phyloP scores from a whole-genome alignment of 2,113 vertebrate species.

The Miniopterus natalensis region DNA sequence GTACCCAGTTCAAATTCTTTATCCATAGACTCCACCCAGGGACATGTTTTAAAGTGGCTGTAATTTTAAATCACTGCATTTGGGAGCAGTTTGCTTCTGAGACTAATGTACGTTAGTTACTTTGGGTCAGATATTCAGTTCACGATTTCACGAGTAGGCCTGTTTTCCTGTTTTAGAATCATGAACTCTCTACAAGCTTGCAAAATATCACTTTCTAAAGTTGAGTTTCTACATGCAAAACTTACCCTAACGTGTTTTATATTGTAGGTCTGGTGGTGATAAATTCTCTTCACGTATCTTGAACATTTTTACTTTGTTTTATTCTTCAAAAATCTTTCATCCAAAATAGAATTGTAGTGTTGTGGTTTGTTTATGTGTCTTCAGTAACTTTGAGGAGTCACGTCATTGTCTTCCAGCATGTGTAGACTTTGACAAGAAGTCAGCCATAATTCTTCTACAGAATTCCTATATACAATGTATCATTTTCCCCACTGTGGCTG shows the following conservation, averaged over 20 bases:
- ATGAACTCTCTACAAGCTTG: neutral
- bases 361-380: neutral
- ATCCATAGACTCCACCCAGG: neutral
- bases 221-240: neutral
- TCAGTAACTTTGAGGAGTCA: neutral
- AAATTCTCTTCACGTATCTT: neutral
- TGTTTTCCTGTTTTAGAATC: neutral
- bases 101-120: neutral
- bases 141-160: neutral
- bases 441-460: neutral
- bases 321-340: constrained; percentile 10
- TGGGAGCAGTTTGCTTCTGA: neutral
- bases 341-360: neutral
- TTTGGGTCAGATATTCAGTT: neutral
- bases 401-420: neutral
- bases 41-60: neutral
- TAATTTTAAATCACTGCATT: neutral
- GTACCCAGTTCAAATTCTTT: neutral
- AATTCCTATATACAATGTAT: neutral
- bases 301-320: neutral
- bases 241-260: neutral
- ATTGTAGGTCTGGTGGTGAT: neutral
- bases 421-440: neutral
- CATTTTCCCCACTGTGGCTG: neutral
- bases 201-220: neutral